These are phyloP conservation scores for Manis crassicaudata DNA, from an alignment of 2,797 vertebrate genomes.

Conservation along the genomic window DNA sequence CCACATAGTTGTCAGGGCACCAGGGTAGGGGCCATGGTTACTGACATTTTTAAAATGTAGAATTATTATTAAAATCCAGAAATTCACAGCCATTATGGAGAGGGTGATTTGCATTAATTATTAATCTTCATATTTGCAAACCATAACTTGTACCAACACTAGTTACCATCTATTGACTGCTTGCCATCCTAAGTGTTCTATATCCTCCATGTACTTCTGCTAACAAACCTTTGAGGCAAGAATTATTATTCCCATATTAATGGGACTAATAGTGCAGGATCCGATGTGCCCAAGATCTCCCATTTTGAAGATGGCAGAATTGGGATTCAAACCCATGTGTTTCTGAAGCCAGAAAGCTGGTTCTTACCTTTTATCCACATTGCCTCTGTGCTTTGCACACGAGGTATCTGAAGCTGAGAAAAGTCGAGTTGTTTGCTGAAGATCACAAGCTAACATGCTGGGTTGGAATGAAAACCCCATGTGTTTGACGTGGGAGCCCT, in stretches of 20 bases:
- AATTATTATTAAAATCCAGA: conserved; percentile 31
- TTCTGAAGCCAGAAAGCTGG: not conserved
- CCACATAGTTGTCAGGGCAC: not conserved
- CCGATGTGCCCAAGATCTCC: not conserved
- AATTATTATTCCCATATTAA: not conserved
- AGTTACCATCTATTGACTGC: not conserved
- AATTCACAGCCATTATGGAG: not conserved
- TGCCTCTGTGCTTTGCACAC: not conserved
- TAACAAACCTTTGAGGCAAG: not conserved
- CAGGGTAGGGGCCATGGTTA: not conserved
- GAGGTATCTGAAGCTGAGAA: not conserved
- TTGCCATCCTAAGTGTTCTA: not conserved
- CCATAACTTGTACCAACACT: not conserved
- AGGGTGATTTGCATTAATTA: conserved; percentile 8
- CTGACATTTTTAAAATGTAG: conserved; percentile 2
- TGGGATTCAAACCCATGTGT: not conserved
- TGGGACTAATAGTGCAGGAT: not conserved
- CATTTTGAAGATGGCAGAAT: not conserved
- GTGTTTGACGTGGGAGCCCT: not conserved
- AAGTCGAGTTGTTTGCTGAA: not conserved
- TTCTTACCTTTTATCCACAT: not conserved
- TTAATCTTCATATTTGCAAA: not conserved
- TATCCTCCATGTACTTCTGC: not conserved
- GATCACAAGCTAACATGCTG: not conserved
- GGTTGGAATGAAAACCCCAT: not conserved